A percentile compares a stretch with the other conserved stretches of the same genome.
Conservation (phyloP, 2,888 invertebrate genomes). For the Brachycybe producta region DNA sequence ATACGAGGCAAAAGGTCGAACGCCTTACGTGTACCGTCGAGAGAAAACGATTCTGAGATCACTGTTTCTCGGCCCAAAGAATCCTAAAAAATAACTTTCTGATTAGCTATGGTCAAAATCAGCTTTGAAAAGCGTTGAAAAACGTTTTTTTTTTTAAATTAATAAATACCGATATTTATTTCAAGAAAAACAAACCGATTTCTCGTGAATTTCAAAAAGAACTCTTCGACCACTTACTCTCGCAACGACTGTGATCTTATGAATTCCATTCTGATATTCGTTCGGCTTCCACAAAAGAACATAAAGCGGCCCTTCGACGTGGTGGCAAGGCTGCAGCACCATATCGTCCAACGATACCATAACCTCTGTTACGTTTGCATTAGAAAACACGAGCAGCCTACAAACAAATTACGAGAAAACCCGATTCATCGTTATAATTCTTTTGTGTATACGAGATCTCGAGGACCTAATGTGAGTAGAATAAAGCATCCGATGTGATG, state of each 20-base stretch:
- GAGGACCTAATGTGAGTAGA: conserved; percentile 66
- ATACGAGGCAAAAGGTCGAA: conserved; percentile 56
- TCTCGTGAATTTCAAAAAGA: too few relatives aligned
- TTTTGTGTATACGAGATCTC: too few relatives aligned
- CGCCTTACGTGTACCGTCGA: conserved; percentile 54
- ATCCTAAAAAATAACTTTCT: conserved; percentile 36
- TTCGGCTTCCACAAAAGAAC: conserved; percentile 57
- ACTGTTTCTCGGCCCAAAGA: conserved; percentile 25
- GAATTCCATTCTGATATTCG: conserved; percentile 49
- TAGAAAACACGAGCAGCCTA: conserved; percentile 65
- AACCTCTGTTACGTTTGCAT: conserved; percentile 48
- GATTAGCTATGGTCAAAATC: too few relatives aligned
- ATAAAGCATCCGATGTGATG: conserved; percentile 47
- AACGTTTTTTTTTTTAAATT: too few relatives aligned
- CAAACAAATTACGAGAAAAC: too few relatives aligned
- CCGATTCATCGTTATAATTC: too few relatives aligned
- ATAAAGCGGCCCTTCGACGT: conserved; percentile 55
- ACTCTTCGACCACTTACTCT: conserved; percentile 21
- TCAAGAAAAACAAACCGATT: too few relatives aligned
- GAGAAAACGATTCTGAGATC: conserved; percentile 57
- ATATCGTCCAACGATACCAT: conserved; percentile 51
- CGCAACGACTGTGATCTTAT: conserved; percentile 40
- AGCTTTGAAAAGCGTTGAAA: too few relatives aligned
- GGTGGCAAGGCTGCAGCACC: conserved; percentile 49
- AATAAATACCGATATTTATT: too few relatives aligned